A percentile compares a stretch with the other conserved stretches of the same genome.
Conservation (phyloP, 2,797 vertebrate species). For the Luscinia luscinia region DNA sequence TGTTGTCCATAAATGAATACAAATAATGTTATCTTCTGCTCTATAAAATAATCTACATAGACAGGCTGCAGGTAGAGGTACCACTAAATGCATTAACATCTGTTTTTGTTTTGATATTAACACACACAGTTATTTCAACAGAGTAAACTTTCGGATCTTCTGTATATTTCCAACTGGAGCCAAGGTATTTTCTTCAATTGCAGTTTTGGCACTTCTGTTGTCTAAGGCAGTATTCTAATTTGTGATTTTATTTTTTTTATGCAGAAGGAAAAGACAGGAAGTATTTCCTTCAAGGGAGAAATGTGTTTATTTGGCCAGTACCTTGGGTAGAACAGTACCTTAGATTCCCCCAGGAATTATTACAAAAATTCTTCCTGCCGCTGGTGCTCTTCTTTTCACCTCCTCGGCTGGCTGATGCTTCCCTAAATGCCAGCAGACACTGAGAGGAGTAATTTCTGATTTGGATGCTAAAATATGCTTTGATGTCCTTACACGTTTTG, state of each 20-base stretch:
- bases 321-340: background rate
- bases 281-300: background rate
- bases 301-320: background rate
- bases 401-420: background rate
- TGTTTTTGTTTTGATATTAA: background rate
- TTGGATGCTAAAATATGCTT: conserved; percentile 1
- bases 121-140: background rate
- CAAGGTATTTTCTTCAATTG: background rate
- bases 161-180: background rate
- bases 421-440: background rate
- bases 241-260: background rate
- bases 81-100: rapidly evolving
- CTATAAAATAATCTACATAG: background rate
- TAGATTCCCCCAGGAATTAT: background rate
- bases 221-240: background rate
- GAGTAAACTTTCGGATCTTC: background rate
- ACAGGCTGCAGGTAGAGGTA: background rate
- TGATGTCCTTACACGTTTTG: background rate
- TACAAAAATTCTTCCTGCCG: background rate
- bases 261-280: background rate
- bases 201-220: background rate
- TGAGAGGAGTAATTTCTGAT: background rate
- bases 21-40: background rate
- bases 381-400: background rate
- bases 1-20: background rate